Conservation (phyloP, 30 jellyfish, hydroid and myxozoan genomes). For the Hydra vulgaris region DNA sequence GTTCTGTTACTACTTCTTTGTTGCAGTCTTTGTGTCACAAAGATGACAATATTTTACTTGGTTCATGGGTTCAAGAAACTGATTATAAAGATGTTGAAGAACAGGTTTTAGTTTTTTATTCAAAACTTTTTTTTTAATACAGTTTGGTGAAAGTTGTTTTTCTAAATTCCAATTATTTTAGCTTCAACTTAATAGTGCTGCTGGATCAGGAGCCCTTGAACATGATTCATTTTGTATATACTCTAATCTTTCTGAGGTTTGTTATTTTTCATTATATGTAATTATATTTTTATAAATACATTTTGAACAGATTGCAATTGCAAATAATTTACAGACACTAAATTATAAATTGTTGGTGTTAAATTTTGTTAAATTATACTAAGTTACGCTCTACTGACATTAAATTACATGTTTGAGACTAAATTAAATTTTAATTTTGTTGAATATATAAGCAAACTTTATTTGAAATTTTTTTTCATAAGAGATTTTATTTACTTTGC, state of each 20-base stretch:
- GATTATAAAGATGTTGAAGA: constrained; percentile 91
- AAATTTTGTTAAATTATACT: no score
- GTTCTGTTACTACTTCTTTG: constrained; percentile 83
- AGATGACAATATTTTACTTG: constrained; percentile 91
- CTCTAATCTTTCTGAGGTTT: constrained; percentile 19
- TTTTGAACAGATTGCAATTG: no score
- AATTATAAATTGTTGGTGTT: no score
- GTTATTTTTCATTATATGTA: no score
- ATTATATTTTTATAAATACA: no score
- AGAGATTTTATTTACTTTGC: not conserved
- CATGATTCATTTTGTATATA: constrained; percentile 78
- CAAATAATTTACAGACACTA: no score
- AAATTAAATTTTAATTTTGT: no score
- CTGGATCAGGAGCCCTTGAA: constrained; percentile 98
- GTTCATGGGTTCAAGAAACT: constrained; percentile 99
- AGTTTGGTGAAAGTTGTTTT: not conserved
- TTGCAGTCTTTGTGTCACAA: constrained; percentile 88
- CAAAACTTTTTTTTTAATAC: not conserved
- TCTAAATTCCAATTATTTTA: constrained; percentile 4
- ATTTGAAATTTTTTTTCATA: no score
- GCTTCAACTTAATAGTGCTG: constrained; percentile 96
- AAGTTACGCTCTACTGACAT: no score
- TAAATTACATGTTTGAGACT: no score
- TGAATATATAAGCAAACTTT: no score
- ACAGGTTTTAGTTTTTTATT: constrained; percentile 63